These are phyloP conservation scores for Alosa sapidissima DNA, from an alignment of 2,797 vertebrate genomes.

Conservation along the genomic window DNA sequence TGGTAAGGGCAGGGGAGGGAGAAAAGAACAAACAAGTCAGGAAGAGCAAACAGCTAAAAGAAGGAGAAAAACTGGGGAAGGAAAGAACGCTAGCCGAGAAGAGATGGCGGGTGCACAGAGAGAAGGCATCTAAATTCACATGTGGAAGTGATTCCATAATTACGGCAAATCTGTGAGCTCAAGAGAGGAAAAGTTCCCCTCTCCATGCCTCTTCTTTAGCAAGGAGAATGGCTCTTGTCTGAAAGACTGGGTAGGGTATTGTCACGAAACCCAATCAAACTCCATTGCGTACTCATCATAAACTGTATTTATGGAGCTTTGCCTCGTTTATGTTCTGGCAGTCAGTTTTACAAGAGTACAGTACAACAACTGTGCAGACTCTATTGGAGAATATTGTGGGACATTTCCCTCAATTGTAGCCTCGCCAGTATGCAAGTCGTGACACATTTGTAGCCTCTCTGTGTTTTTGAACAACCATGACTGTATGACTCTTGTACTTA, in stretches of 20 bases:
- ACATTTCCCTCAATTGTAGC: neutral
- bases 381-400: neutral
- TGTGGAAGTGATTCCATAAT: conserved; percentile 87
- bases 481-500: conserved; percentile 38
- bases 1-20: conserved; percentile 35
- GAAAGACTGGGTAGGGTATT: conserved; percentile 44
- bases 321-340: conserved; percentile 28
- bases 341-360: conserved; percentile 30
- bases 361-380: conserved; percentile 25
- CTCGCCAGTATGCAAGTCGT: neutral
- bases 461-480: conserved; percentile 46
- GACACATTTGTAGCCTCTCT: conserved; percentile 10
- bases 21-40: conserved; percentile 49
- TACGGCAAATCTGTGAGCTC: conserved; percentile 83
- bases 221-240: conserved; percentile 72
- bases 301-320: conserved; percentile 2
- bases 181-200: conserved; percentile 77
- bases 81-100: conserved; percentile 50
- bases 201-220: conserved; percentile 72
- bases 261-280: neutral
- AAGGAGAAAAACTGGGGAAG: conserved; percentile 30
- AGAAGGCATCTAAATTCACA: conserved; percentile 79
- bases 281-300: neutral
- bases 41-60: conserved; percentile 53
- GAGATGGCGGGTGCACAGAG: conserved; percentile 65